These are phyloP conservation scores for Miltochrista miniata DNA, from an alignment of 2,888 invertebrate genomes.

Conservation along the genomic window DNA sequence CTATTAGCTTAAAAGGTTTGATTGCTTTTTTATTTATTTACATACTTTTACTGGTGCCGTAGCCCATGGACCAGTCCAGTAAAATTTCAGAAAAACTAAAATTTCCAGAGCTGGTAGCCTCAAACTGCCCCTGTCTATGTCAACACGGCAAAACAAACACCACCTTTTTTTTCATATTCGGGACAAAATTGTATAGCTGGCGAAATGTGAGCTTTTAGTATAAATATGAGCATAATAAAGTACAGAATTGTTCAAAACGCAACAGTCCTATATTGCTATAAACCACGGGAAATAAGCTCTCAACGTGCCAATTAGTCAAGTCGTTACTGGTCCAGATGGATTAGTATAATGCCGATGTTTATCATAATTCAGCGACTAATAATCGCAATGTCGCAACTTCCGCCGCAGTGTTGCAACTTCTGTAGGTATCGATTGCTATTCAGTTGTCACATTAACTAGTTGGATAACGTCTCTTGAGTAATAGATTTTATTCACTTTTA, in stretches of 20 bases:
- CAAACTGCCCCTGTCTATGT: too few species aligned
- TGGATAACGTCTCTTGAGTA: constrained; percentile 72
- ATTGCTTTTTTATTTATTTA: too few species aligned
- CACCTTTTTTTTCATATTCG: too few species aligned
- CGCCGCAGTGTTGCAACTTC: constrained; percentile 60
- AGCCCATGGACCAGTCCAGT: too few species aligned
- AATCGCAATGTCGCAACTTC: constrained; percentile 70
- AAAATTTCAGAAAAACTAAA: too few species aligned
- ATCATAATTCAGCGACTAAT: constrained; percentile 63
- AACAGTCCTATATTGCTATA: constrained; percentile 1
- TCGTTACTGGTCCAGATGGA: constrained; percentile 47
- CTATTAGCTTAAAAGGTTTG: too few species aligned
- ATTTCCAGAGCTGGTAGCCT: too few species aligned
- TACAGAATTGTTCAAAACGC: background rate
- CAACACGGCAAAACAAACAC: too few species aligned
- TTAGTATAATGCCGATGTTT: constrained; percentile 59
- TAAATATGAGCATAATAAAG: too few species aligned
- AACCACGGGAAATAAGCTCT: constrained; percentile 37
- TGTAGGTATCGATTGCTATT: constrained; percentile 61
- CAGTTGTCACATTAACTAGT: constrained; percentile 67
- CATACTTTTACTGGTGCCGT: too few species aligned
- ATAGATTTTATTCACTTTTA: constrained; percentile 44
- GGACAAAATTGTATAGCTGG: too few species aligned
- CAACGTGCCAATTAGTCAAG: constrained; percentile 41
- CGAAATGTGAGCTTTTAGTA: too few species aligned